phyloP scores from a whole-genome alignment of 2,797 vertebrate species.

The Cuniculus paca region DNA sequence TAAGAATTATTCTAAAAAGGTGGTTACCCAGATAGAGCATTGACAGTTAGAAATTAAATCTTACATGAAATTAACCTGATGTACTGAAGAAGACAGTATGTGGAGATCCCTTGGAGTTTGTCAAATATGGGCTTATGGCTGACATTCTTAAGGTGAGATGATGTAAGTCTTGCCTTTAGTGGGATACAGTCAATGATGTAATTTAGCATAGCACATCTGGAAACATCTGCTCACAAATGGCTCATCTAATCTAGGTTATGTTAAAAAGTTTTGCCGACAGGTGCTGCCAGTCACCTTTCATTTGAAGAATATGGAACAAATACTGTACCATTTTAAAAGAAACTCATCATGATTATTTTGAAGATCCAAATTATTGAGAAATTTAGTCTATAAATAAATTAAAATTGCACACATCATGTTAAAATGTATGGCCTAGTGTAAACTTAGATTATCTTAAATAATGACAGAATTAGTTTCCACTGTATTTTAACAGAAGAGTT shows the following conservation, averaged over 20 bases:
- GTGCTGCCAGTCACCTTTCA: neutral
- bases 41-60: neutral
- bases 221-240: neutral
- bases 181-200: neutral
- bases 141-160: no score
- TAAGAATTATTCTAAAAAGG: neutral
- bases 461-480: neutral
- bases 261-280: neutral
- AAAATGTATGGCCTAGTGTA: neutral
- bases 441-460: neutral
- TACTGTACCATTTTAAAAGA: slow-evolving; percentile 3
- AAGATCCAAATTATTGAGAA: neutral
- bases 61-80: neutral
- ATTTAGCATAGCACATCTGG: neutral
- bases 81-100: neutral
- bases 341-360: neutral
- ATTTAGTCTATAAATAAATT: neutral
- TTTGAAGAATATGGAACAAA: neutral
- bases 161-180: neutral
- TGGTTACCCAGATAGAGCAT: neutral
- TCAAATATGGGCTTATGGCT: neutral
- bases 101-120: neutral
- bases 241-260: neutral
- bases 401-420: neutral
- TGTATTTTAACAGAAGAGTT: neutral